Evolutionary conservation across 2,888 invertebrate species (phyloP).

Genomic region (Rambutsinella grinnellia): DNA sequence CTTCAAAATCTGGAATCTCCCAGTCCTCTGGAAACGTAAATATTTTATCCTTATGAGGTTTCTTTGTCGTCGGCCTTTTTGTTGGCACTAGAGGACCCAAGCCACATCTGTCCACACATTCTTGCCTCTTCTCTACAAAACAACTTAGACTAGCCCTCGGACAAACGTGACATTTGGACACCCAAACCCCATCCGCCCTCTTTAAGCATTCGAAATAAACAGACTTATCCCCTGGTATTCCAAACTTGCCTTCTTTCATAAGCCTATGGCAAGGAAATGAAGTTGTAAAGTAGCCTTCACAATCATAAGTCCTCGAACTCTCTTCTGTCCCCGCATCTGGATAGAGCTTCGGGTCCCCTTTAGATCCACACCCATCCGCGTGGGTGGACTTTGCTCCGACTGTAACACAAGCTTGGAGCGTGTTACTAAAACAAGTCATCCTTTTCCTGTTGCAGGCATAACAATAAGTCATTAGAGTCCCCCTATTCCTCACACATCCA

Average conservation of each 20-base stretch:
- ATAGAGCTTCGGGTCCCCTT: neutral
- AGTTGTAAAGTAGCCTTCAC: neutral
- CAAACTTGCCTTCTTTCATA: neutral
- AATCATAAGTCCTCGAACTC: neutral
- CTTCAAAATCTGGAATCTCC: too few relatives aligned
- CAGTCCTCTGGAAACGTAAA: too few relatives aligned
- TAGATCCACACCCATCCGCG: neutral
- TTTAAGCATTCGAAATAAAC: neutral
- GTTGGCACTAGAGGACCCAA: too few relatives aligned
- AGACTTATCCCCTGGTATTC: neutral
- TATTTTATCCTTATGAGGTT: too few relatives aligned
- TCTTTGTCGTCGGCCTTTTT: too few relatives aligned
- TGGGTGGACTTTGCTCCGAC: neutral
- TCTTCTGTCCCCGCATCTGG: neutral
- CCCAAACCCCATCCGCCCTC: too few relatives aligned
- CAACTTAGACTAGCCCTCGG: too few relatives aligned
- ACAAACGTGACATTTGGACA: too few relatives aligned
- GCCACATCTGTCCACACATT: too few relatives aligned
- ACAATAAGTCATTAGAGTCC: neutral
- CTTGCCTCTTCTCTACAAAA: too few relatives aligned
- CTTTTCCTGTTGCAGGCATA: neutral
- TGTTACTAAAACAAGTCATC: neutral
- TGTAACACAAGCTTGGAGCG: neutral
- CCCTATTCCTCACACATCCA: neutral
- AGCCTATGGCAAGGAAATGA: neutral